phyloP scores from a whole-genome alignment of 1,140 invertebrate genomes.

The Scaptodrosophila lebanonensis region DNA sequence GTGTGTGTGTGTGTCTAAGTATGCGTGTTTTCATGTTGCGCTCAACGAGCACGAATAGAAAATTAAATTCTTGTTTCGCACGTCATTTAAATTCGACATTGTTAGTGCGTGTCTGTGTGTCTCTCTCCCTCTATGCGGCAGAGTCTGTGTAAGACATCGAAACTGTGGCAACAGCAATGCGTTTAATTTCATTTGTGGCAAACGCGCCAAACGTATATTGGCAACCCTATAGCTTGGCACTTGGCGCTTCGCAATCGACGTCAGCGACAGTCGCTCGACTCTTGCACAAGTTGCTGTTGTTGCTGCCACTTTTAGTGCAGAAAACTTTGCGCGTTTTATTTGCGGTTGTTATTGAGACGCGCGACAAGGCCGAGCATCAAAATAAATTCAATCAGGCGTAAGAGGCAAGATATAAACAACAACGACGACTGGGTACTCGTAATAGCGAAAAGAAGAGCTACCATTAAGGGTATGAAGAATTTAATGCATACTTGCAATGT shows the following conservation, averaged over 20 bases:
- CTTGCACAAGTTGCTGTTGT: not conserved
- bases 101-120: constrained; percentile 26
- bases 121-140: constrained; percentile 11
- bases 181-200: constrained; percentile 70
- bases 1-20: constrained; percentile 12
- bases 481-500: no score
- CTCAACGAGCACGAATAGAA: constrained; percentile 46
- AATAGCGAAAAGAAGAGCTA: no score
- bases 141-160: constrained; percentile 25
- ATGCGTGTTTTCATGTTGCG: constrained; percentile 31
- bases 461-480: no score
- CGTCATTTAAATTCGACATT: constrained; percentile 73
- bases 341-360: constrained; percentile 41
- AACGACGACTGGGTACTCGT: not conserved
- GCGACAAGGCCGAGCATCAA: constrained; percentile 45
- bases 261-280: constrained; percentile 2
- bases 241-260: constrained; percentile 33
- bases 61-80: constrained; percentile 76
- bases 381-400: constrained; percentile 48
- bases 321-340: constrained; percentile 26
- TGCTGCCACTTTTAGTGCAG: constrained; percentile 26
- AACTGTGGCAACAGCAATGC: constrained; percentile 40
- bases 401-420: constrained; percentile 41
- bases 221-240: not conserved
- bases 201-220: no score